phyloP scores from a whole-genome alignment of 2,113 vertebrate species.

The Alligator sinensis region DNA sequence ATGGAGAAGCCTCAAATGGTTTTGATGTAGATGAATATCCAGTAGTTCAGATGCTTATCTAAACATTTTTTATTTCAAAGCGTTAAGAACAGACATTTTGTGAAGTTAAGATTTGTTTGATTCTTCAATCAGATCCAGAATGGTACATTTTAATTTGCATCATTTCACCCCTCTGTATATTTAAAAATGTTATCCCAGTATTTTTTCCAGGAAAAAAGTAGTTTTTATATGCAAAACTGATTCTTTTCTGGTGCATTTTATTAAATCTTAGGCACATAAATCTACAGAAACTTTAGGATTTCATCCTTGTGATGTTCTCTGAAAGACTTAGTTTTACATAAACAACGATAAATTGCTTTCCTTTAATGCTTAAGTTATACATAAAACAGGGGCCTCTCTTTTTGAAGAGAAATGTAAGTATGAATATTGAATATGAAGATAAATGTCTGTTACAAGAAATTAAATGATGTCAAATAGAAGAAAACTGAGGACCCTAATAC shows the following conservation, averaged over 20 bases:
- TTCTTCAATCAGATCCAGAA: background rate
- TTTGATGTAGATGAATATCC: background rate
- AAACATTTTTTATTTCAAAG: background rate
- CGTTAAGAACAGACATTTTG: background rate
- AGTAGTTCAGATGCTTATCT: background rate
- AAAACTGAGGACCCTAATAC: background rate
- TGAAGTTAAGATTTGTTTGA: background rate
- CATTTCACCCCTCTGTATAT: background rate
- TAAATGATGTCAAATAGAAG: background rate
- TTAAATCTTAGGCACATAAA: background rate
- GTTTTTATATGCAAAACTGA: background rate
- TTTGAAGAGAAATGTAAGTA: background rate
- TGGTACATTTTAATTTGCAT: background rate
- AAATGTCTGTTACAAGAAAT: background rate
- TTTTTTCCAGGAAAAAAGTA: background rate
- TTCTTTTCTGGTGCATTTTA: background rate
- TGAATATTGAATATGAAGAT: background rate
- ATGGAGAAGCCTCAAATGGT: background rate
- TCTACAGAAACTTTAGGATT: background rate
- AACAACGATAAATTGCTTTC: background rate
- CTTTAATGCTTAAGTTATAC: constrained; percentile 12
- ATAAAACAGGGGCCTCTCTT: background rate
- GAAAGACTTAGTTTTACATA: background rate
- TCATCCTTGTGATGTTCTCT: background rate
- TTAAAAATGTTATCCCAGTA: background rate